Evolutionary conservation across 2,888 invertebrate genomes (phyloP), one percentile per base, ranked within the genome.

Genomic region (Helicoverpa assulta): DNA sequence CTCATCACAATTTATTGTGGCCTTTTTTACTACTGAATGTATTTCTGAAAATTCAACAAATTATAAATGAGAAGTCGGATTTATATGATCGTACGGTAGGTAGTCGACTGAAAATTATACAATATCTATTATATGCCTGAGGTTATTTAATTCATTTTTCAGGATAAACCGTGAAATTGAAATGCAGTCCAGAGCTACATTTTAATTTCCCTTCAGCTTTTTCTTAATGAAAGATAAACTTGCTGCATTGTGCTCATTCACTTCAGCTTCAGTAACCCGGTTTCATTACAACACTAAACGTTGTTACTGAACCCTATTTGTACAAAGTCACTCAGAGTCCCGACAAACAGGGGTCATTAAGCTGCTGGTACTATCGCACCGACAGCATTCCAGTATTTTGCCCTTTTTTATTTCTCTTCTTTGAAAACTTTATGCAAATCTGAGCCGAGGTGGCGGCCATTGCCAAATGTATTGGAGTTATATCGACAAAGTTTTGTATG

Each of bases 401-500:
- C 7, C n/a, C 1, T 12, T 8, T 37, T 60, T 47, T 67, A 66
- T 50, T 50, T 54, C 52, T 47, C n/a, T 10, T 7, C 10, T 59
- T 58, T 14, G 10, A 63, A 18, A 70, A 71, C 52, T 76, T 76
- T 65, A 55, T 65, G 29, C 21, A 67, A 55, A 71, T 67, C 61
- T 40, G 51, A 43, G 4, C 18, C 63, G 56, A 68, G 50, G 60
- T 55, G 65, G 26, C 55, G 58, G 70, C 52, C 40, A 74, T 68
- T 70, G 54, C 26, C 40, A 63, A 68, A 47, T 81, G 16, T 43
- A 16, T 43, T 43, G 43, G 16, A 43, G 43, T 16, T 43, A 43
- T 43, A 43, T 70, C 73, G 56, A 50, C 51, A 0, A 81, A 81
- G 81, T 82, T 85, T 70, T 74, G 67, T 68, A 70, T 26, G 47